A percentile compares a stretch with the other conserved stretches of the same genome.
phyloP scores from a whole-genome alignment of 2,113 vertebrate species.

The Chaetops frenatus region DNA sequence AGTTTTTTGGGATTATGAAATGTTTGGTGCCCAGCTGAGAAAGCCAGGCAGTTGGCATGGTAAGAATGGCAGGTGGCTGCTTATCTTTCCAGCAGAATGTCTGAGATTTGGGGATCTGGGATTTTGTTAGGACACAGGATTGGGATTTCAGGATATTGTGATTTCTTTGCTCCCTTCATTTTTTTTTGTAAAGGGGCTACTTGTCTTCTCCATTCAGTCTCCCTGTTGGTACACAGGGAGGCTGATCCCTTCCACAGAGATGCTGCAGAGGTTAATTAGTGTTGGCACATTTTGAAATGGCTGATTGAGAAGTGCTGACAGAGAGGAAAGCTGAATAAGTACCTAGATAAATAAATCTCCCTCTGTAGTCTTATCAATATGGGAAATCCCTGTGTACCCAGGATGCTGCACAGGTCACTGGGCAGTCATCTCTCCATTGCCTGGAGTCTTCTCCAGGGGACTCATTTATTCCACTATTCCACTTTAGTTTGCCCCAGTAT shows the following conservation, averaged over 20 bases:
- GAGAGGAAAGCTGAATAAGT: background rate
- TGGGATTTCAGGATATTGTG: background rate
- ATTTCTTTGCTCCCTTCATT: background rate
- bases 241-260: background rate
- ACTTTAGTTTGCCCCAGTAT: fast-evolving
- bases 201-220: background rate
- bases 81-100: background rate
- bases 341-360: background rate
- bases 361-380: background rate
- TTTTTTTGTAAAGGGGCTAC: background rate
- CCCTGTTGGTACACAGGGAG: background rate
- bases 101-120: background rate
- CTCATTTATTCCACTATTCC: background rate
- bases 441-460: background rate
- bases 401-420: background rate
- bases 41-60: background rate
- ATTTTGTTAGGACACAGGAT: background rate
- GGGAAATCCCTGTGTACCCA: background rate
- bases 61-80: background rate
- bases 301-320: background rate
- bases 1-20: background rate
- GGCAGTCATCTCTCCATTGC: background rate
- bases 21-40: background rate
- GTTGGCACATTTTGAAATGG: background rate
- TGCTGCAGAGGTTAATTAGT: background rate